Evolutionary conservation across 2,797 vertebrate species (phyloP).

Genomic region (Antrozous pallidus): DNA sequence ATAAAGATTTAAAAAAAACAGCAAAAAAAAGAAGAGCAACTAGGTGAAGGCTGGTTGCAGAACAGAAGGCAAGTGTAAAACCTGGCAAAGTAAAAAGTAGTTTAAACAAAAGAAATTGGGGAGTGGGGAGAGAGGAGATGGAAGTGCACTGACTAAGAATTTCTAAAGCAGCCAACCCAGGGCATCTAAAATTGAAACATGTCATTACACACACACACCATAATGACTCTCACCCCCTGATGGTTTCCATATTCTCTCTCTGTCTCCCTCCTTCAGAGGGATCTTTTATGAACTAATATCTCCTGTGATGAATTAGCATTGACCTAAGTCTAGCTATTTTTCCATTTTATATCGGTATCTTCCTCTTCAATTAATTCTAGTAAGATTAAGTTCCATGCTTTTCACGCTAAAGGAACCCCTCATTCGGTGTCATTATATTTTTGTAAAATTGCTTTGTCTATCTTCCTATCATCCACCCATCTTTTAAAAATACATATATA

Average conservation of each 20-base stretch:
- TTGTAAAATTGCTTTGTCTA: neutral
- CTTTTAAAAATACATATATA: no score
- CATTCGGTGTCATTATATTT: neutral
- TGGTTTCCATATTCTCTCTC: neutral
- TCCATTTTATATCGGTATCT: neutral
- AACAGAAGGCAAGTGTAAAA: conserved; percentile 41
- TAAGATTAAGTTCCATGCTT: neutral
- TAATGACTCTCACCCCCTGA: neutral
- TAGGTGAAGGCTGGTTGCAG: conserved; percentile 29
- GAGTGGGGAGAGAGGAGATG: neutral
- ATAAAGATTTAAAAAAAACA: no score
- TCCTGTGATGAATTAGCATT: neutral
- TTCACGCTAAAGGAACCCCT: conserved; percentile 13
- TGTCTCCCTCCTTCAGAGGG: neutral
- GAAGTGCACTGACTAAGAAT: neutral
- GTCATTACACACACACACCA: neutral
- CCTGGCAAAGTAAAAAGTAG: conserved; percentile 56
- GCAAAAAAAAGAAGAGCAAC: conserved; percentile 52
- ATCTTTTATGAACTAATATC: neutral
- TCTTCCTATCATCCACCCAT: neutral
- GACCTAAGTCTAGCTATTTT: neutral
- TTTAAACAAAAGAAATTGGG: conserved; percentile 4
- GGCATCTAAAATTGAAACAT: neutral
- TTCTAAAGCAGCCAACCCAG: neutral
- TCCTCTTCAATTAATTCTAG: neutral